Base-by-base conservation (phyloP, 2,113 vertebrate genomes). In the Heterotis niloticus region DNA sequence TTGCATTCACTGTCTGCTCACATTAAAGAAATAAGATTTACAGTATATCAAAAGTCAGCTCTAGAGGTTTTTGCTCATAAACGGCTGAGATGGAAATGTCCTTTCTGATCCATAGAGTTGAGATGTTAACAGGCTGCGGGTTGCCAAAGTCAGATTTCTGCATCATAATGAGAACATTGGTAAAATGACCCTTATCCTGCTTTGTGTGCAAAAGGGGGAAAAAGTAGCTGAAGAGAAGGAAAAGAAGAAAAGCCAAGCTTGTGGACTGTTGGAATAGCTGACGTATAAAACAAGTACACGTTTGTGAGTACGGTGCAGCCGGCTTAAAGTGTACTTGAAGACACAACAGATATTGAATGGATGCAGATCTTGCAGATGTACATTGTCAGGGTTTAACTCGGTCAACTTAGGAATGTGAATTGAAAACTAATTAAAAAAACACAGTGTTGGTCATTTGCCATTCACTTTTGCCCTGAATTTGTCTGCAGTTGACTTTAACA, bases 101-200 rank as follows among this genome's bases (percentile, higher is more conserved):
- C 82, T 87, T 86, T 87, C 85, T 77, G 74, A 67, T 85, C 52
- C 78, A 78, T 66, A 81, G 81, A 84, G 83, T 80, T 71, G 69
- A 84, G 79, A 84, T 85, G 83, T 88, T 89, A 87, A 84, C 88
- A 80, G 85, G 83, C 83, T 73, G 73, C 73, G 72, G 77, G 81
- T 81, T 87, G 87, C 90, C 87, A 89, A 82, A 76, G 78, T 82
- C 80, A 81, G 83, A 88, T 89, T 88, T 89, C 81, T 85, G 86
- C 83, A 85, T 87, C 59, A 80, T 85, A 87, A 77, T 69, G 76
- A 86, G 87, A 82, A 84, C 86, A 81, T 84, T 82, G 84, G 88
- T 90, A 91, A 91, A 86, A 88, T 83, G 88, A 91, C 84, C 84
- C 84, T 87, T 85, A 88, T 91, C 88, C 83, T 85, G 87, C 85